Base-by-base conservation (phyloP, 2,113 vertebrate species). In the Pomatostomus ruficeps region DNA sequence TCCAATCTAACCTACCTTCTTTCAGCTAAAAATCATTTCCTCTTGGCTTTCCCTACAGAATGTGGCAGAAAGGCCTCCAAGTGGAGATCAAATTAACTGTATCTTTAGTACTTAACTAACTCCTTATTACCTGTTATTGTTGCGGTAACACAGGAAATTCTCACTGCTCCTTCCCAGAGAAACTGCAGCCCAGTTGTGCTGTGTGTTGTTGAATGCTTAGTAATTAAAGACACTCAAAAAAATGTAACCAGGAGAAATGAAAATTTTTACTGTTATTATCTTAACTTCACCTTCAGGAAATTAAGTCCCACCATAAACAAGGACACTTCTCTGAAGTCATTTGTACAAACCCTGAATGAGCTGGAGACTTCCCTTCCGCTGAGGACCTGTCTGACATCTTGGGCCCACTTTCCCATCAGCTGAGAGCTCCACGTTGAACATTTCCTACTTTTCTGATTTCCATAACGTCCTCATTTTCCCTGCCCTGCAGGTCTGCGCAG, bases 191-290 rank as follows among this genome's bases (percentile, higher is more conserved):
- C 42, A 21, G 24, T 23, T 35, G 18, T 40, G 23, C 24, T 42
- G 20, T 0, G 1, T n/a, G 35, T 3, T 51, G 4, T 11, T 17
- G 9, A 25, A 25, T 10, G 16, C 22, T 68, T 10, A 15, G 12
- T 10, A 38, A 29, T 29, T 49, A 45, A 61, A 71, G 33, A n/a
- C 18, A 62, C 6, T 6, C 21, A 40, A 54, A 35, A 6, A 49
- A 75, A 35, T 4, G 14, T 2, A 11, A 7, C 4, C 14, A 61
- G 11, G 19, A 18, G 21, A 70, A 91, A 88, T 11, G 20, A 55
- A 77, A 42, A 16, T 20, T 1, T 7, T 36, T 62, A 8, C 33
- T 62, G 29, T 26, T 45, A 25, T 42, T 78, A 35, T 59, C 15
- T 49, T 23, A 68, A 5, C 4, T 45, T 88, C 43, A 25, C 21